Evolutionary conservation across 1,140 invertebrate genomes (phyloP), one percentile per base, ranked within the genome.

Genomic region (Dryas iulia): DNA sequence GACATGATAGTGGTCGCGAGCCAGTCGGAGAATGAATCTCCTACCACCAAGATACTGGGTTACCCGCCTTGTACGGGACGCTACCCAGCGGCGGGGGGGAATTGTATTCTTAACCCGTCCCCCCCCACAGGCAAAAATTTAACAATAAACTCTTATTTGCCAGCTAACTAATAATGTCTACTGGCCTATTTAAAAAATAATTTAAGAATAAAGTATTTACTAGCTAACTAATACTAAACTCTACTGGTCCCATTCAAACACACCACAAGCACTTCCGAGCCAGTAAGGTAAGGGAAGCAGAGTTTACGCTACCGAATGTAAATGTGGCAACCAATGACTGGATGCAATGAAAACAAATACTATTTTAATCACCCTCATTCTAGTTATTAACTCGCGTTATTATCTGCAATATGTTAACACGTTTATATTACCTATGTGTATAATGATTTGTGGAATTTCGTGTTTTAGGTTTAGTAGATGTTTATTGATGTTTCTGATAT

Each of bases 251-350:
- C 52, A 57, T 23, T 62, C 57, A 66, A 86, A 80, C 75, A 72
- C 30, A 33, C 59, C 66, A 64, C 26, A 33, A 72, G 66, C 68
- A 83, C 82, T 86, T 86, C 82, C 84, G 81, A 81, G 68, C 74
- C n/a, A 47, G 60, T 63, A 63, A 84, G 81, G 82, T 82, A 81
- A 79, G 84, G 79, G 81, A 81, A 81, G 79, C 77, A 82, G 72
- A 76, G 83, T 84, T 82, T 78, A 81, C 74, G 82, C 81, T 80
- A 83, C 79, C 73, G 66, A 76, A 83, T 78, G 77, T 80, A 77
- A 84, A 81, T 82, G 76, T 75, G 74, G 60, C 69, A 57, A 72
- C 53, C 57, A 72, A 47, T 68, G 61, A 69, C 58, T 68, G 60
- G 57, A 68, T 56, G 8, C 47, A 59, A 52, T 58, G 61, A 69